phyloP scores from a whole-genome alignment of 2,113 vertebrate species.

The Pomatostomus ruficeps region DNA sequence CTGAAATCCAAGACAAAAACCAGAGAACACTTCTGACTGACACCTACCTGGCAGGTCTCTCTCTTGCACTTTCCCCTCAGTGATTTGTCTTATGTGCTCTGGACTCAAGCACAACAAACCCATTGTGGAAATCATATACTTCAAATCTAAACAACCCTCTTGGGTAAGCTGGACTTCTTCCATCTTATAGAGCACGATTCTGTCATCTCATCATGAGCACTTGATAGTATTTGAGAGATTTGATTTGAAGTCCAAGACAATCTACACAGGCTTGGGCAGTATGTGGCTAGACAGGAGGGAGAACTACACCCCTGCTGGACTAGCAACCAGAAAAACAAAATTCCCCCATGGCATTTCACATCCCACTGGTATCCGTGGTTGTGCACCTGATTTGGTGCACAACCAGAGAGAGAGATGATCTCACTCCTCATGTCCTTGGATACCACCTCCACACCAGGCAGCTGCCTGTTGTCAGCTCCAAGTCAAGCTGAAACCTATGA shows the following conservation, averaged over 20 bases:
- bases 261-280: neutral
- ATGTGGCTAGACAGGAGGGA: neutral
- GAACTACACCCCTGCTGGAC: neutral
- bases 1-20: neutral
- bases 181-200: neutral
- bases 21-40: neutral
- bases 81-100: neutral
- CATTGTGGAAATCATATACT: accelerated
- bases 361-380: neutral
- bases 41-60: neutral
- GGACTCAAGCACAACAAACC: neutral
- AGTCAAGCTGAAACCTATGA: neutral
- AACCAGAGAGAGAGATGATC: too few species aligned
- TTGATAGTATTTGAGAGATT: neutral
- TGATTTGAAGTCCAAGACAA: neutral
- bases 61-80: neutral
- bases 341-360: neutral
- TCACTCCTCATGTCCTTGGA: neutral
- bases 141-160: neutral
- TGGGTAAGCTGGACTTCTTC: neutral
- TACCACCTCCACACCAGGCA: neutral
- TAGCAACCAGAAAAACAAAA: neutral
- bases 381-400: too few species aligned
- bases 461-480: neutral
- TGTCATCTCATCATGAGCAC: neutral